Evolutionary conservation across 2,888 invertebrate genomes (phyloP).

Genomic region (Pseudococcus longispinus): DNA sequence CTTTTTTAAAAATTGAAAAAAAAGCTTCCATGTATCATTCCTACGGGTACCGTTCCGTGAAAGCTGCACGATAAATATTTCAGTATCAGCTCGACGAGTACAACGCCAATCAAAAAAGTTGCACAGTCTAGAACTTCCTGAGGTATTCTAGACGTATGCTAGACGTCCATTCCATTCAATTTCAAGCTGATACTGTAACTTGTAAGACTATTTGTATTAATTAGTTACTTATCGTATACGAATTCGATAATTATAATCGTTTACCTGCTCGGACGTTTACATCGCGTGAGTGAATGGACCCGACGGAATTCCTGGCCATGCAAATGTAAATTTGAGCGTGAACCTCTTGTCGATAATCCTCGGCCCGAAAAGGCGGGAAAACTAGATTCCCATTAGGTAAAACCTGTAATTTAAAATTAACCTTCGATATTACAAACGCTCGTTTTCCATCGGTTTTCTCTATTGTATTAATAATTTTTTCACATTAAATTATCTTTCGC

Average conservation of each 20-base stretch:
- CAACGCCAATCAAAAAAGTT: background rate
- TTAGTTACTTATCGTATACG: background rate
- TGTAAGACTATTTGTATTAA: background rate
- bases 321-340: conserved; percentile 95
- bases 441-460: background rate
- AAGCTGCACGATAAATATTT: conserved; percentile 19
- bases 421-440: background rate
- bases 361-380: conserved; percentile 92
- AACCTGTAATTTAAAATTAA: conserved; percentile 65
- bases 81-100: background rate
- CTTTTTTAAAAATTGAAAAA: conserved; percentile 39
- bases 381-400: conserved; percentile 90
- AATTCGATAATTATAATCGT: conserved; percentile 60
- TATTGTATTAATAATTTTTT: background rate
- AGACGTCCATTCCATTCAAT: background rate
- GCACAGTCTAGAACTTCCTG: background rate
- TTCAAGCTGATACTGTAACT: background rate
- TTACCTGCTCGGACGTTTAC: conserved; percentile 95
- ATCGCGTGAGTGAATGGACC: conserved; percentile 88
- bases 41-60: conserved; percentile 28
- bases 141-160: background rate
- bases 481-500: background rate
- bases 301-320: conserved; percentile 86
- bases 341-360: conserved; percentile 91
- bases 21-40: background rate